phyloP scores from a whole-genome alignment of 2,113 vertebrate species.

The Laticauda laticaudata region DNA sequence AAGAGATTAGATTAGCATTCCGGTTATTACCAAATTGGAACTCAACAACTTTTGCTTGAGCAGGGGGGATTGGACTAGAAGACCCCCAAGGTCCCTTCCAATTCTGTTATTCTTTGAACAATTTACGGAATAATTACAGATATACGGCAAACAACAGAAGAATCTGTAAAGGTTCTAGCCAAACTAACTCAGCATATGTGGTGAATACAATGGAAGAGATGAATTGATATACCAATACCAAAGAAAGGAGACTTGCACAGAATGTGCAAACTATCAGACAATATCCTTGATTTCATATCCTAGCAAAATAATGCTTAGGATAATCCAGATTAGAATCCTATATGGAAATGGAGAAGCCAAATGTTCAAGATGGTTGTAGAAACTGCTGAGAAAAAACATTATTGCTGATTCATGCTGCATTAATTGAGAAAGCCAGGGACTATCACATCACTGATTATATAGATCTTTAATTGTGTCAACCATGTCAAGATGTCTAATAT shows the following conservation, averaged over 20 bases:
- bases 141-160: background rate
- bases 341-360: background rate
- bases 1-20: background rate
- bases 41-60: background rate
- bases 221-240: background rate
- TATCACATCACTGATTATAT: background rate
- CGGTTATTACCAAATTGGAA: background rate
- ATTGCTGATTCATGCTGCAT: background rate
- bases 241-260: background rate
- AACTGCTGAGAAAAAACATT: background rate
- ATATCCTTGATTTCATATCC: background rate
- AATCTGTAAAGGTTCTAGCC: background rate
- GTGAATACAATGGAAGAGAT: background rate
- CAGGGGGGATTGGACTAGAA: too few relatives aligned
- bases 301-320: background rate
- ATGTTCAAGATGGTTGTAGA: background rate
- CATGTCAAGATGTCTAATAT: background rate
- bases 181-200: background rate
- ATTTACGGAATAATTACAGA: background rate
- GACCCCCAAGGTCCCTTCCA: too few relatives aligned
- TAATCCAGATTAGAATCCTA: background rate
- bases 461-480: background rate
- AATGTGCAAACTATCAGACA: background rate
- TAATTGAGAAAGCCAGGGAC: background rate
- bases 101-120: background rate